These are phyloP conservation scores for Callyntrura guangdongensis DNA, from an alignment of 2,888 invertebrate genomes.

Conservation along the genomic window DNA sequence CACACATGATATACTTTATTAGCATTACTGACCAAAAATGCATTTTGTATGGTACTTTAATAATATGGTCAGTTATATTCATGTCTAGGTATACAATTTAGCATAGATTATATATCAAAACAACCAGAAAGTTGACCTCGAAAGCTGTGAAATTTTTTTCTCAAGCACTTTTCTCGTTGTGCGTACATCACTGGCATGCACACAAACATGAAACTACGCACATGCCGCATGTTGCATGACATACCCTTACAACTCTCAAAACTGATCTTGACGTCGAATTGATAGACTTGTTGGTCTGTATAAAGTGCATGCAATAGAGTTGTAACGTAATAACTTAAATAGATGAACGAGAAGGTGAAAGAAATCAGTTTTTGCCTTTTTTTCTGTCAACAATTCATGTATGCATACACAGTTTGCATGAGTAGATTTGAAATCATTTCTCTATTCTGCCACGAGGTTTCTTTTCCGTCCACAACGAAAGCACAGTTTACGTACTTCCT, in stretches of 20 bases:
- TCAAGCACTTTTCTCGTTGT: constrained; percentile 14
- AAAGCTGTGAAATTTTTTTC: constrained; percentile 48
- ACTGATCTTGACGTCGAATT: constrained; percentile 19
- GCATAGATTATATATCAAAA: constrained; percentile 48
- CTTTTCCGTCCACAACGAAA: background rate
- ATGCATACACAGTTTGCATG: background rate
- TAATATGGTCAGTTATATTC: background rate
- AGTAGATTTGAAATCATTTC: constrained; percentile 31
- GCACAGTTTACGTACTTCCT: no score
- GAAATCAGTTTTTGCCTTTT: constrained; percentile 34
- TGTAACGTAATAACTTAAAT: background rate
- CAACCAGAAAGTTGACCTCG: constrained; percentile 58
- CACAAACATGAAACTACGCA: background rate
- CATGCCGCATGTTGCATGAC: constrained; percentile 23
- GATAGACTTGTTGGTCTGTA: constrained; percentile 33
- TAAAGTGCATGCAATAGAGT: constrained; percentile 11
- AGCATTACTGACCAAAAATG: constrained; percentile 43
- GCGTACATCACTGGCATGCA: constrained; percentile 53
- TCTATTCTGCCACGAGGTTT: constrained; percentile 53
- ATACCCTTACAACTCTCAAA: constrained; percentile 19
- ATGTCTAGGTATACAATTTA: background rate
- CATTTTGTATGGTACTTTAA: background rate
- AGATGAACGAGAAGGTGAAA: constrained; percentile 45
- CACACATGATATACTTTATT: constrained; percentile 7
- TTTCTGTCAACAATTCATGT: constrained; percentile 9